Evolutionary conservation across 30 jellyfish, hydroid and myxozoan genomes (phyloP), one percentile per base, ranked within the genome.

Genomic region (Catostylus mosaicus): DNA sequence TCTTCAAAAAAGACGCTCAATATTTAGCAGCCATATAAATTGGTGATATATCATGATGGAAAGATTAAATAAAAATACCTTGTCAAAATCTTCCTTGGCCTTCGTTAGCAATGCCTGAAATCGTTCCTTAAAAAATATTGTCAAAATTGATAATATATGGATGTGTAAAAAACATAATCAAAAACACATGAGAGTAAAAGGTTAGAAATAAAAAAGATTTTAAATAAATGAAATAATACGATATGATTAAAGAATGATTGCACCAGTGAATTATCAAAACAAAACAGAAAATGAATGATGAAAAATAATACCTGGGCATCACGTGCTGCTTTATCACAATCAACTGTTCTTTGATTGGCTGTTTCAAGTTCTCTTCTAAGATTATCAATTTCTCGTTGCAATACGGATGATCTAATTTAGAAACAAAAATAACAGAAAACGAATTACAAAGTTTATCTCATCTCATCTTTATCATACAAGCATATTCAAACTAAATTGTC

Each of bases 311-410:
- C 89, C 79, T 77, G 80, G 2, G 89, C 46, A 59, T 77, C 89
- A 57, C 89, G 79, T 38, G 89, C 89, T 1, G 89, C 75, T 75
- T 84, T 89, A 26, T 89, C 81, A 63, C 65, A 52, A 32, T 56
- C 78, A 78, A 45, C 75, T 50, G 87, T 38, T 72, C 94, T 67
- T 70, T 82, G 64, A 91, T 66, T 70, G 68, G 82, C 80, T 77
- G 80, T 30, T 57, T 63, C 85, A 32, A 89, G 68, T 50, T 89
- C 90, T 67, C 83, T 56, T 61, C 80, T 43, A 0, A 89, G 78
- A 23, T 82, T 74, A 50, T 80, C 87, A 9, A 75, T 34, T 45
- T 89, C 97, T 1, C 83, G 57, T 56, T 80, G 94, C 46, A 83
- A 36, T 16, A 60, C 71, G 19, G 78, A 62, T 18, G 80, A 32